Base-by-base conservation (phyloP, 2,113 vertebrate genomes). In the Eretmochelys imbricata region DNA sequence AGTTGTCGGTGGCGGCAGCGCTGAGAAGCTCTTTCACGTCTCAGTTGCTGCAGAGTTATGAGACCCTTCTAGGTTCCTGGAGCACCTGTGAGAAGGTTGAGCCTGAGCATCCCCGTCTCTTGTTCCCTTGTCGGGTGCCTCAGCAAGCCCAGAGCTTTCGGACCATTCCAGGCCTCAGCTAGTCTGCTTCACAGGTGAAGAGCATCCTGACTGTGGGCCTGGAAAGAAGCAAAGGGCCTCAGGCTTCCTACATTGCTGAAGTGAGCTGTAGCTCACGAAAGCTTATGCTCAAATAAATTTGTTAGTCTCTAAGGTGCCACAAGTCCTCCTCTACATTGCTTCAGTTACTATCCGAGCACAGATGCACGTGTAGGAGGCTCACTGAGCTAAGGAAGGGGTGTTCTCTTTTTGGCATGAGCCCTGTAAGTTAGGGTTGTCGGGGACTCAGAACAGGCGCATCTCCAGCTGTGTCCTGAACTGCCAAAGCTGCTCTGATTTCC, bases 381-480 rank as follows among this genome's bases (percentile, higher is more conserved):
- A 7, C 12, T 16, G 51, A 82, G 50, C 80, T n/a, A 16, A n/a
- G 22, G n/a, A 38, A n/a, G 79, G 50, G 11, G 12, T 38, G 50
- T 54, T 53, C 50, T 17, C 31, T 3, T 22, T 8, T 16, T 54
- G 51, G 22, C 80, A 82, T 24, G 8, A 16, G 35, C 50, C 51
- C 29, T 22, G 80, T 6, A 8, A 4, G 22, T 8, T 14, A 27
- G n/a, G 31, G 51, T 35, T 81, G 42, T 42, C 42, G 5, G 20
- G 24, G 50, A 24, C 80, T 84, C 1, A 1, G n/a, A 9, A 24
- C 0, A 0, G 35, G 6, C 3, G 0, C 0, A 2, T 50, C 17
- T 81, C 78, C 50, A 53, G 35, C 0, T 10, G 1, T 10, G 53
- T 8, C 51, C 83, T 9, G 14, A 5, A 25, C 4, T 78, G 80